Evolutionary conservation across 2,113 vertebrate genomes (phyloP).

Genomic region (Planiliza haematocheilus): DNA sequence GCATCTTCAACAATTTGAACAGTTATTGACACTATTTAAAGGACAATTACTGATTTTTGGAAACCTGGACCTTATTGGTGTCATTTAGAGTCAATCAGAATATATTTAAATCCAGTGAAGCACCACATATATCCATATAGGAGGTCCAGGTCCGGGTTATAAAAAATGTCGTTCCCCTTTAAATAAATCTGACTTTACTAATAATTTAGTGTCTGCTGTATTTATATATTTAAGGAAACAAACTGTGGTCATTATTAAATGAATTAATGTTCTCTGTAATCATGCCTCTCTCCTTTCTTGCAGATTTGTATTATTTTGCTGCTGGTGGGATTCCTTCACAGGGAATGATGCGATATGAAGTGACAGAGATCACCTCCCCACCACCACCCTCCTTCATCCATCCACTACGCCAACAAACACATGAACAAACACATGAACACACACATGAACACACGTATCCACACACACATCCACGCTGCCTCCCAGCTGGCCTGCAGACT

Average conservation of each 20-base stretch:
- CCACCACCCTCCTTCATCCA: not conserved
- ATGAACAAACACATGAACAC: too few relatives aligned
- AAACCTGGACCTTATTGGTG: too few relatives aligned
- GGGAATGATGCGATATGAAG: conserved; percentile 54
- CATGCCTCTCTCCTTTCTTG: conserved; percentile 4
- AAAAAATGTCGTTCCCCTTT: too few relatives aligned
- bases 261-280: not conserved
- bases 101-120: too few relatives aligned
- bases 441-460: conserved; percentile 12
- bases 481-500: conserved; percentile 43
- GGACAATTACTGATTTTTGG: too few relatives aligned
- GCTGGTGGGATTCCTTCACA: conserved; percentile 48
- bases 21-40: too few relatives aligned
- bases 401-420: not conserved
- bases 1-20: too few relatives aligned
- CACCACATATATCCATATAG: too few relatives aligned
- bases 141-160: too few relatives aligned
- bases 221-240: not conserved
- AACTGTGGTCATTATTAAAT: not conserved
- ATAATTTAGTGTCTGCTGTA: too few relatives aligned
- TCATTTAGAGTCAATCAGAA: too few relatives aligned
- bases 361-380: conserved; percentile 36
- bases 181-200: too few relatives aligned
- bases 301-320: conserved; percentile 29
- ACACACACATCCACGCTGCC: conserved; percentile 20